These are phyloP conservation scores for Platycheirus albimanus DNA, from an alignment of 2,888 invertebrate genomes.

Conservation along the genomic window DNA sequence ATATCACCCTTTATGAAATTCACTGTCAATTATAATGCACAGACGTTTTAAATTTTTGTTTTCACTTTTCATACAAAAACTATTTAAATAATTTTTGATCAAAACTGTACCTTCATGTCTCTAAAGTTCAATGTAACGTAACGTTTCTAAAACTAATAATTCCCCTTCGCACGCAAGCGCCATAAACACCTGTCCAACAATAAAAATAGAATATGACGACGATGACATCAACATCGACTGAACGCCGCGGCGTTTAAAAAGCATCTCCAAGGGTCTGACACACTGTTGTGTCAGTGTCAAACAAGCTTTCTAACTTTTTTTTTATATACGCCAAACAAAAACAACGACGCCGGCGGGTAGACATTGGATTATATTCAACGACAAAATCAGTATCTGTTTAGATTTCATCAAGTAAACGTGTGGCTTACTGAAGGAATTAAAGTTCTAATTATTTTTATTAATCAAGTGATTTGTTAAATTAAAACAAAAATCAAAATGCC, in stretches of 20 bases:
- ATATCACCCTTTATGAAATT: too few species aligned
- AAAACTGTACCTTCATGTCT: too few species aligned
- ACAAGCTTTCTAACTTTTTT: constrained; percentile 28
- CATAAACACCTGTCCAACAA: constrained; percentile 20
- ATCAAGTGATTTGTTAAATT: constrained; percentile 38
- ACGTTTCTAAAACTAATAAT: too few species aligned
- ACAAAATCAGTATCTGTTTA: constrained; percentile 63
- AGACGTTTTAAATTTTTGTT: too few species aligned
- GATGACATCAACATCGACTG: constrained; percentile 50
- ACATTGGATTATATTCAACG: constrained; percentile 27
- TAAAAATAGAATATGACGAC: constrained; percentile 47
- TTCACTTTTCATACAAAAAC: too few species aligned
- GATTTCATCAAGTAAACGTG: constrained; percentile 63
- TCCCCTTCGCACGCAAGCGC: not conserved
- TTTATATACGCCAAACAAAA: constrained; percentile 6
- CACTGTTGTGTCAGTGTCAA: not conserved
- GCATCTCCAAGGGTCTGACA: constrained; percentile 1
- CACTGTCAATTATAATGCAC: too few species aligned
- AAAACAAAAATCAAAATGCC: constrained; percentile 76
- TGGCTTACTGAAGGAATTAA: not conserved
- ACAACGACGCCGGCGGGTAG: constrained; percentile 13
- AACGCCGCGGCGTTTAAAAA: constrained; percentile 8
- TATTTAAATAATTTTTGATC: too few species aligned
- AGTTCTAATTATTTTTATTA: constrained; percentile 1
- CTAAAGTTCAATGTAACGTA: too few species aligned